Conservation (phyloP, 2,888 invertebrate species). For the Erebia epiphron region DNA sequence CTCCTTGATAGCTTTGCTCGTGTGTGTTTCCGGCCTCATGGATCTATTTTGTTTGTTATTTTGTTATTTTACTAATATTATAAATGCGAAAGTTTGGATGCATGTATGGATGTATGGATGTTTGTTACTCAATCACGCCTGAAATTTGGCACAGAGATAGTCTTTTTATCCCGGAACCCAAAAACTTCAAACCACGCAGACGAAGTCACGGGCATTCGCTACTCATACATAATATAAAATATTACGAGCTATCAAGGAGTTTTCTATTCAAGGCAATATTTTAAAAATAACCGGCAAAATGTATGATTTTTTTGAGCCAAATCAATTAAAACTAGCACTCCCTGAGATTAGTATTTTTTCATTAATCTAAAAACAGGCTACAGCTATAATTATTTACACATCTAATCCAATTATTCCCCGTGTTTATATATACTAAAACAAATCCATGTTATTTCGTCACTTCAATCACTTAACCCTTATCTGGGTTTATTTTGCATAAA, state of each 20-base stretch:
- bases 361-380: constrained; percentile 8
- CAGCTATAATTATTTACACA: too few species aligned
- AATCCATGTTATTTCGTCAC: constrained; percentile 36
- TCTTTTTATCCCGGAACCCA: too few species aligned
- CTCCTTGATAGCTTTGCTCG: neutral
- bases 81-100: too few species aligned
- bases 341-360: constrained; percentile 4
- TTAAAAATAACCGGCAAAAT: neutral
- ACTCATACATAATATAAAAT: too few species aligned
- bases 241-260: too few species aligned
- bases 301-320: neutral
- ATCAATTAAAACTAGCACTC: neutral
- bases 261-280: too few species aligned
- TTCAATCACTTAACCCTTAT: constrained; percentile 36
- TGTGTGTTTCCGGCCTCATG: neutral
- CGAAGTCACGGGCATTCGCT: too few species aligned
- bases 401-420: constrained; percentile 35
- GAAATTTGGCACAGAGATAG: too few species aligned
- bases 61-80: too few species aligned
- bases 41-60: neutral
- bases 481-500: constrained; percentile 40
- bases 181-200: too few species aligned
- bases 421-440: constrained; percentile 32
- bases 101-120: too few species aligned
- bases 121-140: too few species aligned